Percentiles rank a stretch among this genome's conserved stretches.
phyloP scores from a whole-genome alignment of 2,113 vertebrate genomes.

The Lycaon pictus region DNA sequence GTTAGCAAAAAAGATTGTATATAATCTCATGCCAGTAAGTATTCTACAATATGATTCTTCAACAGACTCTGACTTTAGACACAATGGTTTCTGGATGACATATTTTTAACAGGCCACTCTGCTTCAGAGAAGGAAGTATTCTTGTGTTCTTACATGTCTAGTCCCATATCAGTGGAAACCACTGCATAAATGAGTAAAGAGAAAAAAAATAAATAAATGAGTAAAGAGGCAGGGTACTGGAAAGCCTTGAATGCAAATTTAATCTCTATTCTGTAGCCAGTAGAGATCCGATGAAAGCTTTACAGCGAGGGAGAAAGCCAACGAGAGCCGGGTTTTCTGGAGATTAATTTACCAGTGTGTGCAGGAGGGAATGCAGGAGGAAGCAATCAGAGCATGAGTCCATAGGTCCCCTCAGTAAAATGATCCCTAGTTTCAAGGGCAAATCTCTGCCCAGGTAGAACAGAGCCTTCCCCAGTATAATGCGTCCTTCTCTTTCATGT shows the following conservation, averaged over 20 bases:
- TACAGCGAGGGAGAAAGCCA: neutral
- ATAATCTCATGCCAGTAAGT: neutral
- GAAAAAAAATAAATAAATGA: neutral
- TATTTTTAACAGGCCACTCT: neutral
- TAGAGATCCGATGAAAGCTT: neutral
- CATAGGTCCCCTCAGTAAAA: neutral
- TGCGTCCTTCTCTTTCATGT: conserved; percentile 24
- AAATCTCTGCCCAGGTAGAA: neutral
- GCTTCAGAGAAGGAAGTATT: neutral
- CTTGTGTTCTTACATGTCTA: neutral
- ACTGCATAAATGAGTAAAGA: conserved; percentile 1
- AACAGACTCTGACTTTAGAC: neutral
- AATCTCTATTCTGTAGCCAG: conserved; percentile 33
- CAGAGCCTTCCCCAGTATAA: conserved; percentile 39
- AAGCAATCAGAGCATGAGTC: neutral
- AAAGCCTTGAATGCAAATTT: conserved; percentile 38
- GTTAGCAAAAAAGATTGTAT: conserved; percentile 34
- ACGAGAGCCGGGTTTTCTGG: conserved; percentile 35
- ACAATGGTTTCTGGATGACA: neutral
- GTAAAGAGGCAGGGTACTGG: neutral
- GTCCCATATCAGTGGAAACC: neutral
- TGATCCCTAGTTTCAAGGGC: neutral
- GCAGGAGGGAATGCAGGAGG: neutral
- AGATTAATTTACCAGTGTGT: neutral
- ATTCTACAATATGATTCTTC: neutral